Percentiles rank a stretch among this genome's conserved stretches.
Evolutionary conservation across 1,140 invertebrate species (phyloP).

Genomic region (Vanessa atalanta): DNA sequence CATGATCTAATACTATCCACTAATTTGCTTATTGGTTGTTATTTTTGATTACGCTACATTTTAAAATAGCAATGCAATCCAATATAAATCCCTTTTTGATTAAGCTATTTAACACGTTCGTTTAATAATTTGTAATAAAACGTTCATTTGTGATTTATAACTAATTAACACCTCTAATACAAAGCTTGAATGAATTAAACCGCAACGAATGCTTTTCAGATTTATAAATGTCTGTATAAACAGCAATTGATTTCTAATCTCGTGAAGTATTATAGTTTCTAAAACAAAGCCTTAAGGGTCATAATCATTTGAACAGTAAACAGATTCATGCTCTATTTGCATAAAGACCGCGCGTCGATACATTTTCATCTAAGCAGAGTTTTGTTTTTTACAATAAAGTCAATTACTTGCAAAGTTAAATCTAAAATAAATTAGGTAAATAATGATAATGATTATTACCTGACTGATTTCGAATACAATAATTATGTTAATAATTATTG

Average conservation of each 20-base stretch:
- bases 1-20: too few species aligned
- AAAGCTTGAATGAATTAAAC: not conserved
- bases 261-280: not conserved
- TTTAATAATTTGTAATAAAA: too few species aligned
- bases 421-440: too few species aligned
- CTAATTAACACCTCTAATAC: not conserved
- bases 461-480: too few species aligned
- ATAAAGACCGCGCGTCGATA: conserved; percentile 1
- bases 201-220: not conserved
- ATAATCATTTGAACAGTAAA: not conserved
- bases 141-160: not conserved
- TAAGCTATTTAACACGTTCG: too few species aligned
- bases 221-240: not conserved
- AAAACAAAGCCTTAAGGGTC: not conserved
- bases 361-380: not conserved
- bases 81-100: too few species aligned
- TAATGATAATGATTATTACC: too few species aligned
- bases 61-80: too few species aligned
- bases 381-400: not conserved
- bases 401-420: too few species aligned
- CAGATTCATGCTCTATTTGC: conserved; percentile 2
- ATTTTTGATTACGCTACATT: too few species aligned
- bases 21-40: too few species aligned
- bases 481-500: too few species aligned
- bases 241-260: not conserved